Evolutionary conservation across 2,888 invertebrate genomes (phyloP).

Genomic region (Caradrina kadenii): DNA sequence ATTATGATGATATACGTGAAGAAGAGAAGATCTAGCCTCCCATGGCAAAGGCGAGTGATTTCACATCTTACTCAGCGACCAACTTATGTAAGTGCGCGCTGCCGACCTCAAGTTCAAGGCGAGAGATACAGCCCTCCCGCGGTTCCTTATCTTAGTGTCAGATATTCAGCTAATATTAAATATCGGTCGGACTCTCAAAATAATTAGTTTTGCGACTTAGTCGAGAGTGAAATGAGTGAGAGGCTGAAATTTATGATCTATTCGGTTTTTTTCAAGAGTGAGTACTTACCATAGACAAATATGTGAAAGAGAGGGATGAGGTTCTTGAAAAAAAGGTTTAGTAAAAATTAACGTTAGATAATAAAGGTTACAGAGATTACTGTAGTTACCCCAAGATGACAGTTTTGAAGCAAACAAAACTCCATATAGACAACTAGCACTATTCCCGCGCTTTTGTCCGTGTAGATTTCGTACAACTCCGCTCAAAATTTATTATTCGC

Average conservation of each 20-base stretch:
- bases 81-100: slow-evolving; percentile 19
- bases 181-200: slow-evolving; percentile 23
- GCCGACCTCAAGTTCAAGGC: slow-evolving; percentile 49
- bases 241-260: slow-evolving; percentile 1
- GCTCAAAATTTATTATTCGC: too few relatives aligned
- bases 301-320: neutral
- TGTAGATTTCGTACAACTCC: too few relatives aligned
- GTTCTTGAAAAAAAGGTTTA: neutral
- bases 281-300: neutral
- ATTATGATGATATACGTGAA: neutral
- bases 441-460: too few relatives aligned
- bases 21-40: neutral
- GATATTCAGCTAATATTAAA: slow-evolving; percentile 22
- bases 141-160: slow-evolving; percentile 40
- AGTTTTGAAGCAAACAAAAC: too few relatives aligned
- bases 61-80: slow-evolving; percentile 1
- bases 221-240: slow-evolving; percentile 25
- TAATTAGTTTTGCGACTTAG: slow-evolving; percentile 29
- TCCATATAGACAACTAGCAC: too few relatives aligned
- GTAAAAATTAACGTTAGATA: neutral
- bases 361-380: too few relatives aligned
- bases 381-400: too few relatives aligned
- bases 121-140: slow-evolving; percentile 50
- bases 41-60: slow-evolving; percentile 1
- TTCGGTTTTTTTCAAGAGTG: slow-evolving; percentile 28